Base-by-base conservation (phyloP, 2,888 invertebrate genomes). In the Euclidia mi region DNA sequence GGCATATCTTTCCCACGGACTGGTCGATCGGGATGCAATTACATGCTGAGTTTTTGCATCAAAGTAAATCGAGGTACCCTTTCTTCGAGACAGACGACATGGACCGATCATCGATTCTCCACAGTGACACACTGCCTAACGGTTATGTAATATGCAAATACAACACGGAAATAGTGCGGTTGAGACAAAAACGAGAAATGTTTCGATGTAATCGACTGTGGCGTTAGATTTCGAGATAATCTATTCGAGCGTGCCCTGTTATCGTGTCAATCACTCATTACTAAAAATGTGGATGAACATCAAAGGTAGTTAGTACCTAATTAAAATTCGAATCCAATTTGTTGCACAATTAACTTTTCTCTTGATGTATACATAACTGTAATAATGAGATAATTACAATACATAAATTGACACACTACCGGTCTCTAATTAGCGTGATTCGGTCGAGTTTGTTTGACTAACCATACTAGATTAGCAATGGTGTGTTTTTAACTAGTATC, bases 1-100 rank as follows among this genome's bases (percentile, higher is more conserved):
- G 85, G 81, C 89, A 89, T 89, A 87, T 85, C 88, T 90, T 90
- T 92, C 91, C 89, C 92, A 92, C 91, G 92, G 79, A 78, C 73
- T 76, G 73, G 75, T 67, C 66, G 78, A 81, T 82, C 81, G 82
- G 81, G 76, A 77, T 75, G 85, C 87, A 88, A 89, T 91, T 90
- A 90, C 79, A 78, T 80, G 80, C 79, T 77, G 72, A 71, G 79
- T 90, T 91, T 91, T 91, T 90, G 87, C 87, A 74, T 75, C 73
- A 71, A 71, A 67, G 50, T 67, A 78, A 81, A 81, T 80, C 79
- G 77, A 78, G 76, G 79, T 72, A 78, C 72, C 76, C 70, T 75
- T 75, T 78, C 70, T 72, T 67, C 67, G 60, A 77, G 65, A 70
- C 61, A 68, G 61, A 55, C 51, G 57, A 58, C 70, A 73, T 82